phyloP scores from a whole-genome alignment of 2,888 invertebrate species.

The Hirtodrosophila alboralis region DNA sequence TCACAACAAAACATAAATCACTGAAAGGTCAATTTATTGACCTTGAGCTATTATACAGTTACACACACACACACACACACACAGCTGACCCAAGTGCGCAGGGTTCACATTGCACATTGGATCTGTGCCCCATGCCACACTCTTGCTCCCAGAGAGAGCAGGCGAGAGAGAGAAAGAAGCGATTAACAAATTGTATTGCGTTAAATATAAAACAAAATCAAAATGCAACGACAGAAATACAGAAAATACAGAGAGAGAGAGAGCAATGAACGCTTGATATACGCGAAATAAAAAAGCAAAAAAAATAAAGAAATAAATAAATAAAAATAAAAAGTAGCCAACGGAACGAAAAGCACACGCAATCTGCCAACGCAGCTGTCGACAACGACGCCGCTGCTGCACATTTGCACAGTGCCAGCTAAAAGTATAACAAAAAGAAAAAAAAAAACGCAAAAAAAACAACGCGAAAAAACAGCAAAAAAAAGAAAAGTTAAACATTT shows the following conservation, averaged over 20 bases:
- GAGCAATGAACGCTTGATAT: conserved; percentile 77
- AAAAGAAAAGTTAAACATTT: conserved; percentile 54
- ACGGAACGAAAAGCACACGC: conserved; percentile 60
- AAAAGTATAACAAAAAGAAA: conserved; percentile 3
- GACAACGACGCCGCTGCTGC: conserved; percentile 49
- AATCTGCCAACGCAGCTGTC: conserved; percentile 53
- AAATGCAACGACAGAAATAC: conserved; percentile 51
- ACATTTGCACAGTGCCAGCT: conserved; percentile 14
- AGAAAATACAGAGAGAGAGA: conserved; percentile 14
- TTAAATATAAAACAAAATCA: conserved; percentile 65
- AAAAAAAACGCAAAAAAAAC: conserved; percentile 9
- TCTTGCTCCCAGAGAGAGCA: no score
- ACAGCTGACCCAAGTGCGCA: conserved; percentile 9
- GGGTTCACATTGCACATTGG: conserved; percentile 36
- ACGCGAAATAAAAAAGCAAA: conserved; percentile 62
- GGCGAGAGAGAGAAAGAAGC: conserved; percentile 14
- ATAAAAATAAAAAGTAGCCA: conserved; percentile 35
- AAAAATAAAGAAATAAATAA: conserved; percentile 30
- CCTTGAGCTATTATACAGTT: conserved; percentile 39
- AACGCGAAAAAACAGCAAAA: conserved; percentile 7
- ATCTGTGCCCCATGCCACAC: background rate
- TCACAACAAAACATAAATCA: conserved; percentile 47
- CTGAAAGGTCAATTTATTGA: conserved; percentile 49
- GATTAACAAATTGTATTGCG: conserved; percentile 67
- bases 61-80: conserved; percentile 9